Evolutionary conservation across 1,140 invertebrate species (phyloP), one percentile per base, ranked within the genome.

Genomic region (Zeugodacus cucurbitae): DNA sequence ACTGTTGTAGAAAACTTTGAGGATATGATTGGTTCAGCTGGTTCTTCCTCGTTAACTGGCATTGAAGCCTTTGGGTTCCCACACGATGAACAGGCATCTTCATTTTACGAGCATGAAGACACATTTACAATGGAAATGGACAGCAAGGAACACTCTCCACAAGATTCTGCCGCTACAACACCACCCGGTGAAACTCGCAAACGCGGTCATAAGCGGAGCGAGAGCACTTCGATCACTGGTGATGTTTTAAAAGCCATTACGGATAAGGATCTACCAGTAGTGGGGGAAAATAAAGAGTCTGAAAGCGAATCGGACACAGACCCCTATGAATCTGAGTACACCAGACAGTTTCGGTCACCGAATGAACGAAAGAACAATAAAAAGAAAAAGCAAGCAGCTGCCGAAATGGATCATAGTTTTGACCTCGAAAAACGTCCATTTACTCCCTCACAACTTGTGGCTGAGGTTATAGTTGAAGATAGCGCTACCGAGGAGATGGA

Each of bases 1-100:
- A 95, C 95, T 37, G 94, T 95, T 29, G 94, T 95, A 44, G 95
- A 95, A 90, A 94, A 94, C 89, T 92, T 93, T 82, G 94, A 95
- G 17, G 94, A 93, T 74, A 92, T 94, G 87, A 94, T 95, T 37
- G 94, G 95, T 58, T 94, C 94, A n/a, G 91, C 94, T 6, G 95
- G 94, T 89, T 92, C 91, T 6, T 92, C 91, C 2, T 93, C 93
- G 0, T 87, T 93, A 62, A 91, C 91, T 59, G 90, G 94, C 82
- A 91, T 92, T 89, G 91, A 93, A 88, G 91, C 89, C 34, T 91
- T 93, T 59, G 90, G 91, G 64, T 91, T 91, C 70, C 90, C 91
- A 4, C 91, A 92, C 74, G 91, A 92, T 34, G 95, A 95, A 22
- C 90, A 90, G 67, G 90, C 88, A 1, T 89, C 90, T 74, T 90